Evolutionary conservation across 2,888 invertebrate genomes (phyloP).

Genomic region (Biston stratarius): DNA sequence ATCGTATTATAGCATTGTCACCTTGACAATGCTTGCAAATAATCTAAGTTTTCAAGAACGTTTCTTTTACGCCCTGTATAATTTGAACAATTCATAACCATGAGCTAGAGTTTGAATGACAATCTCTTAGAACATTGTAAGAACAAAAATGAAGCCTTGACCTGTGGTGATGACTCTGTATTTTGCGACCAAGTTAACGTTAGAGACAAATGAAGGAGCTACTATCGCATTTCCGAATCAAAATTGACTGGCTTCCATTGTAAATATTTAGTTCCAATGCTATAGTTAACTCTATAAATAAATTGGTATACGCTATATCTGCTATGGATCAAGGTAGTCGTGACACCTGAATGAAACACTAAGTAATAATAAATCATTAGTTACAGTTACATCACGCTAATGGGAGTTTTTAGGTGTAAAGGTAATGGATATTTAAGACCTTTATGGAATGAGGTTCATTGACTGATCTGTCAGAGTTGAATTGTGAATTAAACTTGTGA

Average conservation of each 20-base stretch:
- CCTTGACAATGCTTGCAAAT: too few species aligned
- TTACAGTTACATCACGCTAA: slow-evolving; percentile 46
- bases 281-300: not conserved
- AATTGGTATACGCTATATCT: not conserved
- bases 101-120: slow-evolving; percentile 54
- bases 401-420: slow-evolving; percentile 31
- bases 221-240: not conserved
- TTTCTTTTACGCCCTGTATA: too few species aligned
- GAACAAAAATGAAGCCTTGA: slow-evolving; percentile 62
- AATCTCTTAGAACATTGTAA: slow-evolving; percentile 58
- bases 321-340: slow-evolving; percentile 43
- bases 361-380: slow-evolving; percentile 52
- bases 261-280: not conserved
- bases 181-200: not conserved
- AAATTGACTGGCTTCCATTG: not conserved
- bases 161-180: slow-evolving; percentile 47
- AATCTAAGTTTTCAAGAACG: too few species aligned
- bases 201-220: not conserved
- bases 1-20: too few species aligned
- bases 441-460: slow-evolving; percentile 24
- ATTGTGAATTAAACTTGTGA: slow-evolving; percentile 5
- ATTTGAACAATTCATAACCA: slow-evolving; percentile 55
- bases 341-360: slow-evolving; percentile 58
- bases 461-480: slow-evolving; percentile 7
- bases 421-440: slow-evolving; percentile 41